These are phyloP conservation scores for Phylloscopus collybita DNA, from an alignment of 2,797 vertebrate species.

Conservation along the genomic window DNA sequence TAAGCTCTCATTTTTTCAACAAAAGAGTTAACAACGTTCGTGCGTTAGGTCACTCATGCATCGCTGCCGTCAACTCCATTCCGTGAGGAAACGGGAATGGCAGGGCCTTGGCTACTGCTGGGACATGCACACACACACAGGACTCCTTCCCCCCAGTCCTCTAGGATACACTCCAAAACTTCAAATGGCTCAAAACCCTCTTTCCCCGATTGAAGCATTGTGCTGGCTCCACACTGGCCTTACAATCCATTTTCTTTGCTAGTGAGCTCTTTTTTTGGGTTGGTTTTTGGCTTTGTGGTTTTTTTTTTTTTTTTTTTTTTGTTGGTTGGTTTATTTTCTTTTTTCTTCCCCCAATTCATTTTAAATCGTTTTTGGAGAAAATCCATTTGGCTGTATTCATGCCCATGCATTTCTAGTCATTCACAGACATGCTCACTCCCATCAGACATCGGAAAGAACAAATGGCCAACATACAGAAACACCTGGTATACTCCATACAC, in stretches of 20 bases:
- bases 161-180: conserved; percentile 78
- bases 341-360: conserved; percentile 49
- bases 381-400: conserved; percentile 79
- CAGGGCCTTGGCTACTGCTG: conserved; percentile 54
- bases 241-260: conserved; percentile 38
- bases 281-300: background rate
- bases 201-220: conserved; percentile 33
- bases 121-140: conserved; percentile 73
- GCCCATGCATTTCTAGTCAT: conserved; percentile 82
- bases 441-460: conserved; percentile 74
- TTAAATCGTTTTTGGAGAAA: conserved; percentile 76
- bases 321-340: background rate
- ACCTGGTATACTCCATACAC: conserved; percentile 76
- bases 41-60: conserved; percentile 79
- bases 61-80: conserved; percentile 58
- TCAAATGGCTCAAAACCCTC: conserved; percentile 52
- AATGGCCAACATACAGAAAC: conserved; percentile 79
- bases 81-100: conserved; percentile 49
- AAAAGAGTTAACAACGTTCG: conserved; percentile 49
- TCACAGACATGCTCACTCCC: conserved; percentile 79
- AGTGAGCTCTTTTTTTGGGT: background rate
- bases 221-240: conserved; percentile 55
- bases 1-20: conserved; percentile 59
- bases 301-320: no score
- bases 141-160: conserved; percentile 68